Evolutionary conservation across 1,140 invertebrate species (phyloP), one percentile per base, ranked within the genome.

Genomic region (Druon quercuslanigerum): DNA sequence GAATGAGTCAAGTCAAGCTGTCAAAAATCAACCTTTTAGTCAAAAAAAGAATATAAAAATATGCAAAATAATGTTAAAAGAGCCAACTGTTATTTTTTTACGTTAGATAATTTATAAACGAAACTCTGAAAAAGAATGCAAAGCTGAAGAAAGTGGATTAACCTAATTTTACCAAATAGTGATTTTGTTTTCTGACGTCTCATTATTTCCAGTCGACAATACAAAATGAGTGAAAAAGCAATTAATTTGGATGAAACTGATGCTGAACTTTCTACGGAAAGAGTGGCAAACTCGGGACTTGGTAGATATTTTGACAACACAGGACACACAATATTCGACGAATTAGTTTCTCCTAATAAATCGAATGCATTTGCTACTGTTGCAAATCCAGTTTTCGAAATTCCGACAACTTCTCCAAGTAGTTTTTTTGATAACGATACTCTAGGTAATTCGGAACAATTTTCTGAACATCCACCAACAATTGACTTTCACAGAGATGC

Each of bases 221-320:
- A 46, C 40, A 80, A 80, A 74, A 80, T 80, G 76, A 75, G 52
- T 78, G 17, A 77, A 50, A 71, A 75, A 9, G 12, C 20, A 9
- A 19, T 13, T 19, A 40, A 56, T 50, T 25, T n/a, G 8, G 75
- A 80, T 17, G 79, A 80, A 51, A 16, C 56, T 2, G 77, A 80
- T 13, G 46, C 73, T 13, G 50, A 72, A 40, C 40, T 51, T 50
- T 74, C 40, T 16, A 50, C 3, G 6, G 72, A 77, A 72, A 19
- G 9, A 13, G n/a, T 51, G 46, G 70, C 50, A 14, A 73, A 78
- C 19, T 72, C 82, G 16, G 85, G 76, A 51, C 74, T 91, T 0
- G 88, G 87, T 57, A 86, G 86, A 74, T 92, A 91, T 66, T 91
- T 92, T 70, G 88, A 89, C 54, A 89, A 85, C 52, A 85, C 82